These are phyloP conservation scores for Tetramorium bicarinatum DNA, from an alignment of 2,888 invertebrate species.

Conservation along the genomic window DNA sequence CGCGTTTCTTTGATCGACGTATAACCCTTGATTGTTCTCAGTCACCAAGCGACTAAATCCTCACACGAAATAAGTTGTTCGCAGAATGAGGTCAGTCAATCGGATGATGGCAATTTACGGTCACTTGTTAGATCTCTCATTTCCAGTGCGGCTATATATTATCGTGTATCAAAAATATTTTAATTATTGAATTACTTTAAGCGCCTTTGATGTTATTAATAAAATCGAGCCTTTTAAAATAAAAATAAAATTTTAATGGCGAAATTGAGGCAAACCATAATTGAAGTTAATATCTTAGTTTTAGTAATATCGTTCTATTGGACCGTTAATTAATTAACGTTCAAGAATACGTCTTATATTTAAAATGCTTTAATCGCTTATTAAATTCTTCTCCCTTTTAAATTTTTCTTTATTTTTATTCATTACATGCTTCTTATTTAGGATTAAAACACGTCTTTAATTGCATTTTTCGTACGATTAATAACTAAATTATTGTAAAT, in stretches of 20 bases:
- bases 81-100: neutral
- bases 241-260: neutral
- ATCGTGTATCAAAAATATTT: neutral
- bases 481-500: neutral
- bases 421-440: neutral
- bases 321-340: slow-evolving; percentile 7
- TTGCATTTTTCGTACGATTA: neutral
- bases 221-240: neutral
- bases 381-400: neutral
- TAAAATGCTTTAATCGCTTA: neutral
- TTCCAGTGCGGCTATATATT: neutral
- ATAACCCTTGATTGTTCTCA: slow-evolving; percentile 48
- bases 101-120: neutral
- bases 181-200: neutral
- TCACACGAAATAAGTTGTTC: slow-evolving; percentile 24
- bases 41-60: neutral
- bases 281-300: neutral
- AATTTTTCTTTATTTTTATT: neutral
- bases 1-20: slow-evolving; percentile 47
- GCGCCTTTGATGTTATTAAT: slow-evolving; percentile 14
- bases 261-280: neutral
- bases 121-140: neutral
- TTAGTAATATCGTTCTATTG: neutral
- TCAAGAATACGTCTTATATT: neutral
- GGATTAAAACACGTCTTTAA: neutral